Conservation (phyloP, 2,888 invertebrate species). For the Lepetodrilus schrolli region DNA sequence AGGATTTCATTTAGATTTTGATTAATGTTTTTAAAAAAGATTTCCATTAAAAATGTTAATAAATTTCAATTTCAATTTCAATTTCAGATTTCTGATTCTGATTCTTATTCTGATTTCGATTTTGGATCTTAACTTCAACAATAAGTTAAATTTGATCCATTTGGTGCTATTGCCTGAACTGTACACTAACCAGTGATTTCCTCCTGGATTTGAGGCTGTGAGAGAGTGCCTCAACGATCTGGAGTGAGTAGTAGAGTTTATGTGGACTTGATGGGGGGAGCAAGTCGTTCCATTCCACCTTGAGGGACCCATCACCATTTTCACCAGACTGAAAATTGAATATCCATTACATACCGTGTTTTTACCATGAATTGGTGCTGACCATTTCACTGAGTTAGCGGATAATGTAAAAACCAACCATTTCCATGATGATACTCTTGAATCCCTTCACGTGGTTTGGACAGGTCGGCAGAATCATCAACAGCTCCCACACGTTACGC, state of each 20-base stretch:
- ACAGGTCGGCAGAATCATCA: conserved; percentile 92
- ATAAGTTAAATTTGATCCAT: too few relatives aligned
- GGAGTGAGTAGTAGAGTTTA: conserved; percentile 94
- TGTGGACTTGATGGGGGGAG: conserved; percentile 92
- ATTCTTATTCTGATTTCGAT: background rate
- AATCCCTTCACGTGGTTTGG: conserved; percentile 89
- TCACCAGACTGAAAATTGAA: conserved; percentile 10
- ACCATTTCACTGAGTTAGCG: too few relatives aligned
- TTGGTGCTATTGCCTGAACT: too few relatives aligned
- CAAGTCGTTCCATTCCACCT: conserved; percentile 78
- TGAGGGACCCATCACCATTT: background rate
- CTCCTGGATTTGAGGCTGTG: conserved; percentile 61
- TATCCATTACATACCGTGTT: too few relatives aligned
- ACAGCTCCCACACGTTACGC: conserved; percentile 93
- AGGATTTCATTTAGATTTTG: too few relatives aligned
- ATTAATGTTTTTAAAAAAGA: too few relatives aligned
- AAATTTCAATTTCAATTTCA: too few relatives aligned
- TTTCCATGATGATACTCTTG: conserved; percentile 77
- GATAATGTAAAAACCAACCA: too few relatives aligned
- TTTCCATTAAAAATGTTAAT: background rate
- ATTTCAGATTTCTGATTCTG: too few relatives aligned
- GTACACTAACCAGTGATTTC: conserved; percentile 61
- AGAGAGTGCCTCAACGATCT: conserved; percentile 87
- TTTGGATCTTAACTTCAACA: too few relatives aligned
- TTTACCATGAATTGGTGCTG: too few relatives aligned